These are phyloP conservation scores for Apamea epomidion DNA, from an alignment of 2,888 invertebrate genomes.

Conservation along the genomic window DNA sequence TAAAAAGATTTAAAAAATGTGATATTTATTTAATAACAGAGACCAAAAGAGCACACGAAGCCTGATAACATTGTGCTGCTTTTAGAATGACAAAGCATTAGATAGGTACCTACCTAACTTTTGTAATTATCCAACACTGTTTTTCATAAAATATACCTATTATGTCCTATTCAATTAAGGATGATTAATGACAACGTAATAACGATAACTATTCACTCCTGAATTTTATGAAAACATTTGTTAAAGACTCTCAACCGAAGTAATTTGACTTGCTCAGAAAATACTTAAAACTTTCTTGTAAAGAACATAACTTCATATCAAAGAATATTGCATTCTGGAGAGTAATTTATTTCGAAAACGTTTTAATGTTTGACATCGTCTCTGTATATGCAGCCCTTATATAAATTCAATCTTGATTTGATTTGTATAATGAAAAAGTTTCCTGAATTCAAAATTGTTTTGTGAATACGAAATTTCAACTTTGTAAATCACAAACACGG, in stretches of 20 bases:
- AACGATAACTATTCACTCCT: slow-evolving; percentile 10
- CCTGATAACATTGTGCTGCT: slow-evolving; percentile 2
- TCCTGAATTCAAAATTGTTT: slow-evolving; percentile 29
- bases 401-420: slow-evolving; percentile 43
- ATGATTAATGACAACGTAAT: slow-evolving; percentile 11
- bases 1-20: too few species aligned
- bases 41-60: neutral
- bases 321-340: slow-evolving; percentile 53
- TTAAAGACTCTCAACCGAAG: slow-evolving; percentile 12
- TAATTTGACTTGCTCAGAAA: slow-evolving; percentile 37
- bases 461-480: slow-evolving; percentile 33
- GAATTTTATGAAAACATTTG: slow-evolving; percentile 6
- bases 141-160: slow-evolving; percentile 5
- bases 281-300: slow-evolving; percentile 38
- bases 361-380: slow-evolving; percentile 46
- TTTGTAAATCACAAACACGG: slow-evolving; percentile 29
- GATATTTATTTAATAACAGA: neutral
- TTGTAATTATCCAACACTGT: slow-evolving; percentile 1
- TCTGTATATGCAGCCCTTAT: slow-evolving; percentile 18
- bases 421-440: slow-evolving; percentile 41
- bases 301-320: slow-evolving; percentile 45
- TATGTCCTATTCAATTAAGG: neutral
- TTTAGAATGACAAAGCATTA: slow-evolving; percentile 1
- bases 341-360: slow-evolving; percentile 43
- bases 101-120: slow-evolving; percentile 6